These are phyloP conservation scores for Columba janthina DNA, from an alignment of 2,113 vertebrate species.

Conservation along the genomic window DNA sequence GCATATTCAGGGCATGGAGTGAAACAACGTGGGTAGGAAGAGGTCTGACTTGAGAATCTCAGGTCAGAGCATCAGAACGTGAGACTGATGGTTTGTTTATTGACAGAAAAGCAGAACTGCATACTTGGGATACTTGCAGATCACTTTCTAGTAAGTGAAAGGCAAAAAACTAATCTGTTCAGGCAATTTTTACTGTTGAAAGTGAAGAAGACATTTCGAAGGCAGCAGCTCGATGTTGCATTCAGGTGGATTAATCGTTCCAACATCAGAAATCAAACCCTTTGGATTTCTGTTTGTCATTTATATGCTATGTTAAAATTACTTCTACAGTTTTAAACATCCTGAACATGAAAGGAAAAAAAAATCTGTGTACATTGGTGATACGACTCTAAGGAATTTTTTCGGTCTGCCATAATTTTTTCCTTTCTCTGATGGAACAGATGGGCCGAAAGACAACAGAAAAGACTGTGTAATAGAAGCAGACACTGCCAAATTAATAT, in stretches of 20 bases:
- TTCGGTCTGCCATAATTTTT: not conserved
- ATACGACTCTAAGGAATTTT: not conserved
- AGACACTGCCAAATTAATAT: conserved; percentile 3
- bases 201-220: not conserved
- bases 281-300: not conserved
- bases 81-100: not conserved
- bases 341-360: not conserved
- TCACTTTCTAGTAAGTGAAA: not conserved
- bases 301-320: not conserved
- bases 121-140: not conserved
- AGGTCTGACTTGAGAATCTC: not conserved
- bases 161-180: not conserved
- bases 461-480: not conserved
- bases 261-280: not conserved
- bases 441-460: conserved; percentile 19
- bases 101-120: not conserved
- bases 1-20: not conserved
- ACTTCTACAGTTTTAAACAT: not conserved
- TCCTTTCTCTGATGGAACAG: conserved; percentile 32
- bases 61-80: not conserved
- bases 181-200: not conserved
- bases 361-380: not conserved
- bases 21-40: not conserved
- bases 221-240: not conserved
- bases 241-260: not conserved